phyloP scores from a whole-genome alignment of 2,888 invertebrate species.

The Mylabris sibirica region DNA sequence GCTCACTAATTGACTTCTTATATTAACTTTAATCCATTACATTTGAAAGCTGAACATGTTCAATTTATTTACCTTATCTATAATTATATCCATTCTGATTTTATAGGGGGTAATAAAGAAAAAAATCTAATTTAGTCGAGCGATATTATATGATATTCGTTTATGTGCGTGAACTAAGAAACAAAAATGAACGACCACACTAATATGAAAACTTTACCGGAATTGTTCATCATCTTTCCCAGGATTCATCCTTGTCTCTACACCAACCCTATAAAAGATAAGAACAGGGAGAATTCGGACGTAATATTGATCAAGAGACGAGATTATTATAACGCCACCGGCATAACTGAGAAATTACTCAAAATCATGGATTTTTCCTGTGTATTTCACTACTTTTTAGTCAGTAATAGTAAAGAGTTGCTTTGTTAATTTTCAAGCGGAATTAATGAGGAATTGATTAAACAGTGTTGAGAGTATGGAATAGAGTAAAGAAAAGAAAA shows the following conservation, averaged over 20 bases:
- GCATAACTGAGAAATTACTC: neutral
- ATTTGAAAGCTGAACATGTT: conserved; percentile 12
- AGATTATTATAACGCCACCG: conserved; percentile 22
- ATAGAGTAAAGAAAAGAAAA: conserved; percentile 39
- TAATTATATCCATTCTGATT: conserved; percentile 8
- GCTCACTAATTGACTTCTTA: conserved; percentile 37
- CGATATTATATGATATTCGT: neutral
- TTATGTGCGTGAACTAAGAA: conserved; percentile 11
- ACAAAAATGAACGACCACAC: conserved; percentile 15
- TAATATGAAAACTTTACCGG: conserved; percentile 31
- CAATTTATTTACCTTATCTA: conserved; percentile 1
- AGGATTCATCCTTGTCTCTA: conserved; percentile 16
- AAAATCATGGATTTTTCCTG: neutral
- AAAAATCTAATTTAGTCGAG: neutral
- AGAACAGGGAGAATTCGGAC: conserved; percentile 23
- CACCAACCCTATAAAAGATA: neutral
- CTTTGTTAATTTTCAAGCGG: conserved; percentile 16
- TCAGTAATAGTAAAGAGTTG: conserved; percentile 13
- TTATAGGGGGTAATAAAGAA: neutral
- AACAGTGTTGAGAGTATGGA: conserved; percentile 22
- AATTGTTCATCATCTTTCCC: conserved; percentile 27
- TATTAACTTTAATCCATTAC: conserved; percentile 28
- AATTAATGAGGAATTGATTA: conserved; percentile 16
- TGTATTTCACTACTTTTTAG: neutral
- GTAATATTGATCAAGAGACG: conserved; percentile 28